phyloP scores from a whole-genome alignment of 2,888 invertebrate species.

The Latheticus oryzae region DNA sequence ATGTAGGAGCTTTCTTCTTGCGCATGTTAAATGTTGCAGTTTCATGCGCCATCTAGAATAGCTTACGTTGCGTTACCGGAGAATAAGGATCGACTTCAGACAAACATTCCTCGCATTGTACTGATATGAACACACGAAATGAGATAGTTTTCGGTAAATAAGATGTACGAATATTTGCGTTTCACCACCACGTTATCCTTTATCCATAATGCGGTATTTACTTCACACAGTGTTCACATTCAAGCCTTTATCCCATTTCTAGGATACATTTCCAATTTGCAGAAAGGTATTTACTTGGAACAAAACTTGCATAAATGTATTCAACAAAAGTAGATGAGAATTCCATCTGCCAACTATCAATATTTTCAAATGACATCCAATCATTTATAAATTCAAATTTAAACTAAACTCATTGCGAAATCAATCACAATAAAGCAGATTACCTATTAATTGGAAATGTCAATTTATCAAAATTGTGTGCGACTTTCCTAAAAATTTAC shows the following conservation, averaged over 20 bases:
- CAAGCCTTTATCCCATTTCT: conserved; percentile 14
- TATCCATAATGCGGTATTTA: conserved; percentile 27
- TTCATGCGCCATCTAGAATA: conserved; percentile 24
- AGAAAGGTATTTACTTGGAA: conserved; percentile 20
- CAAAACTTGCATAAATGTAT: too few relatives aligned
- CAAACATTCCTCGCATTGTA: conserved; percentile 33
- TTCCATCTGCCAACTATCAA: not conserved
- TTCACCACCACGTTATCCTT: conserved; percentile 17
- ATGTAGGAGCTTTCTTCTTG: conserved; percentile 2
- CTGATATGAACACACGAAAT: conserved; percentile 29
- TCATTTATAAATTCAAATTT: conserved; percentile 28
- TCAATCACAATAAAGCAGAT: conserved; percentile 17
- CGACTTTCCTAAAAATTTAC: conserved; percentile 19
- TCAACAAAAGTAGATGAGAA: too few relatives aligned
- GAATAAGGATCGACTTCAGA: conserved; percentile 29
- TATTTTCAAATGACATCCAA: not conserved
- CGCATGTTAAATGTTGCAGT: conserved; percentile 29
- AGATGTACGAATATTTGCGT: conserved; percentile 29
- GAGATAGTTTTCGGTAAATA: conserved; percentile 38
- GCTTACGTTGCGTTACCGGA: conserved; percentile 18
- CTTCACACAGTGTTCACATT: conserved; percentile 18
- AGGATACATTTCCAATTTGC: conserved; percentile 22
- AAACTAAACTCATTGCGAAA: conserved; percentile 21
- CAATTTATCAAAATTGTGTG: conserved; percentile 16
- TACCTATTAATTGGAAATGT: conserved; percentile 22